phyloP scores from a whole-genome alignment of 2,888 invertebrate species.

The Tenodera sinensis region DNA sequence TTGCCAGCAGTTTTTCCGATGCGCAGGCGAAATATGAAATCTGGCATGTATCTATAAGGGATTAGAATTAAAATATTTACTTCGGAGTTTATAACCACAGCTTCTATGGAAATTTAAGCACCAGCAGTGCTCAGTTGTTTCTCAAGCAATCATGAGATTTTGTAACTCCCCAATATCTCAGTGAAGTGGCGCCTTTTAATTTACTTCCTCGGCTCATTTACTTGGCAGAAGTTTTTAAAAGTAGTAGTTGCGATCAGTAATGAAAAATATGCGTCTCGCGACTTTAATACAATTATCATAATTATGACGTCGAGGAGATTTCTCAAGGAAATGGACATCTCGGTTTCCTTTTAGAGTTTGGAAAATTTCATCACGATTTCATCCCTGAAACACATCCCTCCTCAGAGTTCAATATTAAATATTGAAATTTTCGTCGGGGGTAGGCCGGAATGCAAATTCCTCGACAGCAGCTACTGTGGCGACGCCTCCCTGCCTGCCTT shows the following conservation, averaged over 20 bases:
- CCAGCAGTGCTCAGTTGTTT: too few species aligned
- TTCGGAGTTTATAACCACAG: too few species aligned
- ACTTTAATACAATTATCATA: neutral
- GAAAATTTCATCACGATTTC: slow-evolving; percentile 10
- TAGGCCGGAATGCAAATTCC: slow-evolving; percentile 10
- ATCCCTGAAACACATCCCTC: slow-evolving; percentile 6
- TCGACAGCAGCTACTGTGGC: neutral
- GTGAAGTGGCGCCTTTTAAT: neutral
- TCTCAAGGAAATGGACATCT: slow-evolving; percentile 3
- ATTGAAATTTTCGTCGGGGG: slow-evolving; percentile 14
- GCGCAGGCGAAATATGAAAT: too few species aligned
- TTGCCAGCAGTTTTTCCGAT: too few species aligned
- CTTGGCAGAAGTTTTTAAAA: neutral
- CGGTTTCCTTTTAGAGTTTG: slow-evolving; percentile 3
- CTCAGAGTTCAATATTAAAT: slow-evolving; percentile 17
- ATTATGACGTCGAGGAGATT: neutral
- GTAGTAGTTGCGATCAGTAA: neutral
- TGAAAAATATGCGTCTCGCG: slow-evolving; percentile 10
- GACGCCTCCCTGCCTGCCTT: neutral
- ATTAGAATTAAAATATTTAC: too few species aligned
- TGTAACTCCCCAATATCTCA: neutral
- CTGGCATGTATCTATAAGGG: too few species aligned
- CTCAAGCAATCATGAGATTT: neutral
- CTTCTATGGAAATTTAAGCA: too few species aligned
- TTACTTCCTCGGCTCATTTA: neutral